These are phyloP conservation scores for Hipparchia sbordonii DNA, from an alignment of 2,888 invertebrate genomes.

Conservation along the genomic window DNA sequence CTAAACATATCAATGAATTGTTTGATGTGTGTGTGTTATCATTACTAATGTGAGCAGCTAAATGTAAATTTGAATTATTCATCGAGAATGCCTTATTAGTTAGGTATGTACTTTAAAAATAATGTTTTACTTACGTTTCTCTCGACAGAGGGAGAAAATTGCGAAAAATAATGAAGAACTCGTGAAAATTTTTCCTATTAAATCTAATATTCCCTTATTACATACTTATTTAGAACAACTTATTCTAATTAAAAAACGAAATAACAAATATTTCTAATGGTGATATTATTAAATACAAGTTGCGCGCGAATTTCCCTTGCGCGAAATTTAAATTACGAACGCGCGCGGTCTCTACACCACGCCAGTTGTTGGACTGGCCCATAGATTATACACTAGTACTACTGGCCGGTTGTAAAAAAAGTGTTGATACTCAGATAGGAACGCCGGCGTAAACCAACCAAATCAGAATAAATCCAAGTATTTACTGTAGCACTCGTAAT, in stretches of 20 bases:
- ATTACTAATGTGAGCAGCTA: too few species aligned
- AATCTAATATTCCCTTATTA: not conserved
- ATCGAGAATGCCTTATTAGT: not conserved
- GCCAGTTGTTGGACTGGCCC: conserved; percentile 58
- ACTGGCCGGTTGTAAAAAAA: conserved; percentile 45
- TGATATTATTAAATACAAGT: not conserved
- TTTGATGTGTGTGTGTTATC: too few species aligned
- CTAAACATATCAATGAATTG: too few species aligned
- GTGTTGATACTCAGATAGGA: conserved; percentile 62
- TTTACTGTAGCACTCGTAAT: conserved; percentile 48
- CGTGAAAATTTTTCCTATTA: not conserved
- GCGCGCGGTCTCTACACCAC: conserved; percentile 45
- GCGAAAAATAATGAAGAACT: not conserved
- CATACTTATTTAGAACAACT: not conserved
- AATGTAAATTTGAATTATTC: too few species aligned
- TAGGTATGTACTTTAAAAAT: not conserved
- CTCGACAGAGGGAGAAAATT: not conserved
- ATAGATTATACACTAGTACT: conserved; percentile 31
- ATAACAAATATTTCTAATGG: not conserved
- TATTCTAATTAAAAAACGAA: not conserved
- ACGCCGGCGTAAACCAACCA: conserved; percentile 72
- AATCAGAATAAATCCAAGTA: conserved; percentile 62
- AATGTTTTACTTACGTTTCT: conserved; percentile 13
- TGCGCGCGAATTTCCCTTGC: conserved; percentile 40
- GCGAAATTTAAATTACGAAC: conserved; percentile 42